Conservation (phyloP, 1,140 invertebrate species). For the Spodoptera litura region DNA sequence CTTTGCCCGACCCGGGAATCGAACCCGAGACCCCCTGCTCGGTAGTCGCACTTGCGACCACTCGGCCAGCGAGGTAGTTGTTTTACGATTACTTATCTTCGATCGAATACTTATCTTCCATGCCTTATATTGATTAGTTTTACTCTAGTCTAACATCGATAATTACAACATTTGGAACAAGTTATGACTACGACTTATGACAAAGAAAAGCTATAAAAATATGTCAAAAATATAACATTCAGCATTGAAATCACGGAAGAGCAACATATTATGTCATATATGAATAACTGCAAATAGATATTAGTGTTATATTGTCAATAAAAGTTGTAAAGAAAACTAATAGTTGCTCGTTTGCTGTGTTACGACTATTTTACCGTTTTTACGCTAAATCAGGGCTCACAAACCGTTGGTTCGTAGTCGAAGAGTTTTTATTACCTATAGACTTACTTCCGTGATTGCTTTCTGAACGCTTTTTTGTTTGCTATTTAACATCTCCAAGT, state of each 20-base stretch:
- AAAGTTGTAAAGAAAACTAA: conserved; percentile 81
- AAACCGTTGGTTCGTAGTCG: conserved; percentile 61
- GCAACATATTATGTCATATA: conserved; percentile 36
- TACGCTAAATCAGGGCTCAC: conserved; percentile 60
- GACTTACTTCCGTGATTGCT: conserved; percentile 45
- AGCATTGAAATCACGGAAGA: conserved; percentile 2
- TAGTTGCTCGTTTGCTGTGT: conserved; percentile 70
- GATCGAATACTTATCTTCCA: too few relatives aligned
- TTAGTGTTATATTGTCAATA: conserved; percentile 68
- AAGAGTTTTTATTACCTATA: conserved; percentile 44
- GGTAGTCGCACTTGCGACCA: too few relatives aligned
- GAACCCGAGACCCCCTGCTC: too few relatives aligned
- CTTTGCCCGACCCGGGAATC: too few relatives aligned
- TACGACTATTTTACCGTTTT: conserved; percentile 80
- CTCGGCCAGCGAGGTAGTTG: too few relatives aligned
- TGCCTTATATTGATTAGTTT: too few relatives aligned
- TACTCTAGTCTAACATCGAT: too few relatives aligned
- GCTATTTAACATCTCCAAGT: conserved; percentile 40
- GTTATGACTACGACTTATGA: too few relatives aligned
- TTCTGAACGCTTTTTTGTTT: conserved; percentile 43
- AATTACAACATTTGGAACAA: too few relatives aligned
- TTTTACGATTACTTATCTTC: too few relatives aligned
- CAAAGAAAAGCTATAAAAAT: neutral
- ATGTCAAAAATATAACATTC: neutral
- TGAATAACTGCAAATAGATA: conserved; percentile 48